Evolutionary conservation across 2,888 invertebrate genomes (phyloP).

Genomic region (Catocala fraxini): DNA sequence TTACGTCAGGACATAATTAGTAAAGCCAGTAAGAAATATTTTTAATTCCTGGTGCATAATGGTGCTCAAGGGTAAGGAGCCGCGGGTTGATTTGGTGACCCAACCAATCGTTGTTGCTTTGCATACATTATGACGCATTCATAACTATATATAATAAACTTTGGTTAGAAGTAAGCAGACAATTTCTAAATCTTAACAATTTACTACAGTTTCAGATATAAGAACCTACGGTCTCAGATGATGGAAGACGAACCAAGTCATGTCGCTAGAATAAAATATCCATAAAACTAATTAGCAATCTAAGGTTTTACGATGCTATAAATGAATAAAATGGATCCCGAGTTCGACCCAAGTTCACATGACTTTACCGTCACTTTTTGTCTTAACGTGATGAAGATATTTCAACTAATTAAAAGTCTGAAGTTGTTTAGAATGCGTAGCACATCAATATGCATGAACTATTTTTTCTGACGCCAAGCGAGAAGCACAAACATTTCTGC

Average conservation of each 20-base stretch:
- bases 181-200: no score
- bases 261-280: conserved; percentile 71
- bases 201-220: background rate
- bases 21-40: no score
- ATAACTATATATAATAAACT: no score
- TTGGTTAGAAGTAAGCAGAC: no score
- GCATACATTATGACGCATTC: no score
- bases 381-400: conserved; percentile 74
- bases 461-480: background rate
- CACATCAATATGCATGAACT: conserved; percentile 68
- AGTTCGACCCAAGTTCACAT: conserved; percentile 62
- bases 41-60: no score
- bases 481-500: conserved; percentile 13
- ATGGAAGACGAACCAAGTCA: conserved; percentile 54
- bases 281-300: conserved; percentile 84
- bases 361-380: conserved; percentile 69
- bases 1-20: no score
- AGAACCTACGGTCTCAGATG: conserved; percentile 8
- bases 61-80: no score
- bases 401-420: conserved; percentile 70
- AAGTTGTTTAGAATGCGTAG: conserved; percentile 61
- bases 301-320: conserved; percentile 77
- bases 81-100: no score
- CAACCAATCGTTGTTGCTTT: no score
- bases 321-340: conserved; percentile 77